These are phyloP conservation scores for Meandrusa payeni DNA, from an alignment of 2,888 invertebrate genomes.

Conservation along the genomic window DNA sequence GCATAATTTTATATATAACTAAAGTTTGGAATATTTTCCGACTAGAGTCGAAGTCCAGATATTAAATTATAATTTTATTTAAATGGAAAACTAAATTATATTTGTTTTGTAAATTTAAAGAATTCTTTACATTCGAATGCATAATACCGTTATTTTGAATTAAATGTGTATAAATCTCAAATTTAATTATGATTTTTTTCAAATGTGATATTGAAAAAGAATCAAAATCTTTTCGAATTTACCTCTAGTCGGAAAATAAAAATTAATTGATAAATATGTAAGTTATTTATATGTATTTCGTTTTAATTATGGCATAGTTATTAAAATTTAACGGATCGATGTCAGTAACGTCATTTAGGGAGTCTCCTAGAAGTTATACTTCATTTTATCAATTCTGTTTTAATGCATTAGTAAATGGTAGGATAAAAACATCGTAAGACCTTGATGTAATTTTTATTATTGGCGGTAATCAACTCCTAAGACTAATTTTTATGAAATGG, in stretches of 20 bases:
- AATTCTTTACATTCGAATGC: no score
- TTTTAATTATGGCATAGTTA: constrained; percentile 55
- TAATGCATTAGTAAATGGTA: no score
- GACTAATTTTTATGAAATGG: no score
- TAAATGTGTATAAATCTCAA: no score
- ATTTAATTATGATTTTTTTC: no score
- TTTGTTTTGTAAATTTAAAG: no score
- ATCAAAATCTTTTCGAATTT: neutral
- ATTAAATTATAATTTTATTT: neutral
- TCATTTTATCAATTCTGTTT: constrained; percentile 53
- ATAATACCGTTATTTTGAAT: no score
- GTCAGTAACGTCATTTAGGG: constrained; percentile 45
- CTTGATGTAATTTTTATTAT: no score
- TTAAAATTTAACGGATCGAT: constrained; percentile 43
- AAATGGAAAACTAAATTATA: neutral
- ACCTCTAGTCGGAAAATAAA: constrained; percentile 18
- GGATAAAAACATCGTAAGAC: no score
- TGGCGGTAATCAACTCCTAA: no score
- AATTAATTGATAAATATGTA: constrained; percentile 51
- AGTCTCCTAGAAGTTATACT: constrained; percentile 62
- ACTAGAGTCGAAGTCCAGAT: constrained; percentile 32
- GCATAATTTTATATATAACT: constrained; percentile 61
- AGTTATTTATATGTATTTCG: constrained; percentile 54
- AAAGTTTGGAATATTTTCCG: constrained; percentile 43
- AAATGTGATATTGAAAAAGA: no score